Conservation (phyloP, 2,888 invertebrate genomes). For the Punctoribates punctum region DNA sequence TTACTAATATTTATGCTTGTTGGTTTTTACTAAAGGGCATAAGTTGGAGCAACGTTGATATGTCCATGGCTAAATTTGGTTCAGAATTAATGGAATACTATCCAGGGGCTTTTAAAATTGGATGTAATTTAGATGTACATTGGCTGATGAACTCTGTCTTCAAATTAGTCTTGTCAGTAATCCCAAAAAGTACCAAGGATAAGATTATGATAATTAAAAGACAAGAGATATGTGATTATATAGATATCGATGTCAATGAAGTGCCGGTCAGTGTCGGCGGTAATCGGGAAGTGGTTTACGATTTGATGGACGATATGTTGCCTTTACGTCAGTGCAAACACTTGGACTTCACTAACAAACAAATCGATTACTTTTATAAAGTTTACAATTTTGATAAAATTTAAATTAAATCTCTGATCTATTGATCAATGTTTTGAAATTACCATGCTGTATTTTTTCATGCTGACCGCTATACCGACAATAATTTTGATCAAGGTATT, state of each 20-base stretch:
- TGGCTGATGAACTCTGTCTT: neutral
- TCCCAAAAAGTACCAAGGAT: neutral
- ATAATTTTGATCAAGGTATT: no score
- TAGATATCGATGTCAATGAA: neutral
- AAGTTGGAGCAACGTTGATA: neutral
- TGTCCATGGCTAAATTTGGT: neutral
- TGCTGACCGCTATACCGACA: no score
- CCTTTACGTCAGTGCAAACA: neutral
- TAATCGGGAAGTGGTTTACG: neutral
- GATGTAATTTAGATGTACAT: slow-evolving; percentile 11
- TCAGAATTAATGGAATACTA: neutral
- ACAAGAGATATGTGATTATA: neutral
- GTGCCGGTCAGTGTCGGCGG: neutral
- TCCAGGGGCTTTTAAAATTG: neutral
- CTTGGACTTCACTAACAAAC: slow-evolving; percentile 2
- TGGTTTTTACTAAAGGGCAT: no score
- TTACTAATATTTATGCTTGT: no score
- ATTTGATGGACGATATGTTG: neutral
- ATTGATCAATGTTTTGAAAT: no score
- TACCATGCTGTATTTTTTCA: no score
- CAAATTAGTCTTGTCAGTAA: neutral
- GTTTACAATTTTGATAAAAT: no score
- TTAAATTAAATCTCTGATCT: no score
- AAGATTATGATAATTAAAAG: neutral
- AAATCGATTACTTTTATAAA: slow-evolving; percentile 12